Evolutionary conservation across 2,797 vertebrate genomes (phyloP), one percentile per base, ranked within the genome.

Genomic region (Anolis apletophallus): DNA sequence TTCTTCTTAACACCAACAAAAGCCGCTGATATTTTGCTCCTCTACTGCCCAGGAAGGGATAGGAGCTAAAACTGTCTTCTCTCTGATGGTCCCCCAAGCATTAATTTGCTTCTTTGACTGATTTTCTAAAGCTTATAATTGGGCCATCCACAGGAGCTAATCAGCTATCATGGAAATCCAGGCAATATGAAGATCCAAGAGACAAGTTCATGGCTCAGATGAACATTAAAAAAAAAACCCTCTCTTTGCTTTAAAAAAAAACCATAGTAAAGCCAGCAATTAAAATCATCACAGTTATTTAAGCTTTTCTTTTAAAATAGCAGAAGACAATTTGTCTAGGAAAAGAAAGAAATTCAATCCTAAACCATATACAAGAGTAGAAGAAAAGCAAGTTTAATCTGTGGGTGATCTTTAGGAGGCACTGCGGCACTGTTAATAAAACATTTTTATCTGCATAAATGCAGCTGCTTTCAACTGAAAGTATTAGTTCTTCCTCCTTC

Each of bases 121-220:
- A 71, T 59, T 89, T 90, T 90, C 85, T 88, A 83, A 89, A 88
- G 89, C 80, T 89, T 90, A 32, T 91, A 95, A 93, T 87, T 89
- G 91, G 71, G 32, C 64, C 69, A 89, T 88, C 86, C 84, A 2
- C 78, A 78, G 88, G 36, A 92, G 80, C 87, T 90, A 94, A 93
- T 88, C 87, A 90, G 84, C 80, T 91, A 86, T 90, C 91, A 91
- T 1, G 59, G 89, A 91, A 91, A 88, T 75, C 68, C 55, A 40
- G 54, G 36, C 73, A 81, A 64, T 85, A 91, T 76, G 61, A 91
- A 89, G 87, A 90, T 85, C 59, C 89, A 69, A 68, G 83, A 93
- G 88, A 87, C 71, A 80, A 88, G 52, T 59, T 90, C 88, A 2
- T 1, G 36, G 64, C 88, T 93, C 81, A 81, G 36, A 90, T 88